These are phyloP conservation scores for Polyergus mexicanus DNA, from an alignment of 1,140 invertebrate genomes.

Conservation along the genomic window DNA sequence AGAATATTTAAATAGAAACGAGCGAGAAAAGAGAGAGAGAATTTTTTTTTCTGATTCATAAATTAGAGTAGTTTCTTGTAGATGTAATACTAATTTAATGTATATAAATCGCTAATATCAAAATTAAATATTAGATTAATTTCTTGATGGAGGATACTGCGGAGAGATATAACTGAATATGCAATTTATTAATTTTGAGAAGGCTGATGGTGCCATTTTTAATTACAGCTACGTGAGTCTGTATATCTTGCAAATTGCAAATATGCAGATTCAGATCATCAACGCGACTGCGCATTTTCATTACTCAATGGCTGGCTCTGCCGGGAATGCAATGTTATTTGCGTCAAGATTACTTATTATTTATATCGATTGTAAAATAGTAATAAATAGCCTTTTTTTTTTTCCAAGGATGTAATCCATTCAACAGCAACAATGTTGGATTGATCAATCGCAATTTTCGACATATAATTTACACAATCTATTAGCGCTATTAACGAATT, in stretches of 20 bases:
- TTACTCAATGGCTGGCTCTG: too few relatives aligned
- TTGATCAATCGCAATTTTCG: slow-evolving; percentile 11
- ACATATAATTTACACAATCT: slow-evolving; percentile 15
- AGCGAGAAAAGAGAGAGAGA: neutral
- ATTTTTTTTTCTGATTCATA: slow-evolving; percentile 9
- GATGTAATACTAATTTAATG: slow-evolving; percentile 1
- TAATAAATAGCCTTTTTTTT: slow-evolving; percentile 7
- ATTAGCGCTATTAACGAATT: neutral
- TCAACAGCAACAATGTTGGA: slow-evolving; percentile 3
- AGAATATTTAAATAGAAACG: neutral
- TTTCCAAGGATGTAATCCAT: slow-evolving; percentile 1
- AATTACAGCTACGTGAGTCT: neutral
- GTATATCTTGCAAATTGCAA: neutral
- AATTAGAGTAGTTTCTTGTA: slow-evolving; percentile 15
- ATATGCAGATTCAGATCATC: neutral
- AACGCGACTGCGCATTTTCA: neutral
- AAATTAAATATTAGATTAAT: neutral
- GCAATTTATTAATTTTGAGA: neutral
- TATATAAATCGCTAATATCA: neutral
- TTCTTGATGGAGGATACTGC: neutral
- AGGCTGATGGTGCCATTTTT: neutral
- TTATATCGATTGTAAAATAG: neutral
- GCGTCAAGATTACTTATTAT: neutral
- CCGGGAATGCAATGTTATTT: neutral
- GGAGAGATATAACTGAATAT: neutral